Conservation (phyloP, 2,113 vertebrate genomes). For the Pao palembangensis region DNA sequence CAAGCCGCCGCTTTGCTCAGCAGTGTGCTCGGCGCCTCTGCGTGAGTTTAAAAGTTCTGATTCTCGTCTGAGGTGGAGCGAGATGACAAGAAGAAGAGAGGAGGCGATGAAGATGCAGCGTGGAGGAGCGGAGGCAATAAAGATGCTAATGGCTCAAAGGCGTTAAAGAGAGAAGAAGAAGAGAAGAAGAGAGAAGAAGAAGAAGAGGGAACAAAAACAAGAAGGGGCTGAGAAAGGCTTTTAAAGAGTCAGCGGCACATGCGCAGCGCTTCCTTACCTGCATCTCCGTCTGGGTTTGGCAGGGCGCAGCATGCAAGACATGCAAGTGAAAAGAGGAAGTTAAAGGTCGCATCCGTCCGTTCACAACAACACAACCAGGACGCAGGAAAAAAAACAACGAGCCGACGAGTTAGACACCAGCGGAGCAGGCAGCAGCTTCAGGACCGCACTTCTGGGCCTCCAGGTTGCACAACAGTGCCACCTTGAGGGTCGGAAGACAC, state of each 20-base stretch:
- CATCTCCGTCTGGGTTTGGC: constrained; percentile 87
- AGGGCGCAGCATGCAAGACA: constrained; percentile 92
- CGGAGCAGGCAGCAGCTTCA: too few relatives aligned
- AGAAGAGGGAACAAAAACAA: constrained; percentile 15
- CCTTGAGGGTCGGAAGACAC: too few relatives aligned
- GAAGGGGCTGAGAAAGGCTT: too few relatives aligned
- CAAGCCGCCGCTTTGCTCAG: not conserved
- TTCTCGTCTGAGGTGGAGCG: constrained; percentile 34
- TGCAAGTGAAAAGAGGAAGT: constrained; percentile 84
- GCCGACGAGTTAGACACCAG: too few relatives aligned
- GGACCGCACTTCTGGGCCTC: too few relatives aligned
- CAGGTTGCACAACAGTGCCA: too few relatives aligned
- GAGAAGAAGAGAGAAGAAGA: constrained; percentile 33
- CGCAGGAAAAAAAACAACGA: too few relatives aligned
- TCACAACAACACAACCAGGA: constrained; percentile 6
- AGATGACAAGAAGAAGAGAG: constrained; percentile 3
- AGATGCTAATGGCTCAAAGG: constrained; percentile 68
- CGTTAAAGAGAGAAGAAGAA: constrained; percentile 48
- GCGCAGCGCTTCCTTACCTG: constrained; percentile 82
- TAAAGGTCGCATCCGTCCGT: constrained; percentile 23
- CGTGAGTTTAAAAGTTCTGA: constrained; percentile 16
- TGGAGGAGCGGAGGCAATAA: constrained; percentile 59
- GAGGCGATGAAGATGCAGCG: not conserved
- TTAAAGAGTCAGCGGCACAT: constrained; percentile 21
- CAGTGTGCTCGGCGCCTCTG: too few relatives aligned